Conservation (phyloP, 2,888 invertebrate genomes). For the Horisme vitalbata region DNA sequence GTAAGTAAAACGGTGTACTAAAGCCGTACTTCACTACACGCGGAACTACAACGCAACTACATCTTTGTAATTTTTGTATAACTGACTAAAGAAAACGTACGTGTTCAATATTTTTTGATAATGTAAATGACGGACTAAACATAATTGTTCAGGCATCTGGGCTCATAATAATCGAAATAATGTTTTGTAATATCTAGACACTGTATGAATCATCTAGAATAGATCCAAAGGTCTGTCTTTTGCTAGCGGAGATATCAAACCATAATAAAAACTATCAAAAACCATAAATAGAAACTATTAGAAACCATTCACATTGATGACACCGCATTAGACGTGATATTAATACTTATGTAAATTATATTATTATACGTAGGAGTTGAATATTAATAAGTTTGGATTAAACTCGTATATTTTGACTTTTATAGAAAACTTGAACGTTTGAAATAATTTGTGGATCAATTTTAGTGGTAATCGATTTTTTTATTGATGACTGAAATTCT, state of each 20-base stretch:
- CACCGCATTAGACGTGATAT: conserved; percentile 38
- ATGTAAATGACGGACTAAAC: no score
- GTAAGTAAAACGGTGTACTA: no score
- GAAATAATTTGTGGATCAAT: conserved; percentile 6
- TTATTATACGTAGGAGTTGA: conserved; percentile 16
- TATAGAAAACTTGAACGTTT: conserved; percentile 13
- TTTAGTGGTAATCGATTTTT: background rate
- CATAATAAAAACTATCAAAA: conserved; percentile 3
- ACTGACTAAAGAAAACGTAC: no score
- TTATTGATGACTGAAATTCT: background rate
- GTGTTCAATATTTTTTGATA: no score
- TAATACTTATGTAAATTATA: conserved; percentile 21
- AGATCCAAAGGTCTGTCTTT: no score
- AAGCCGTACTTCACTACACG: no score
- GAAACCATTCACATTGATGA: conserved; percentile 23
- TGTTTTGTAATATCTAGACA: no score
- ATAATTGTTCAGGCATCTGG: no score
- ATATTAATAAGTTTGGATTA: conserved; percentile 19
- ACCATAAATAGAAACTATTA: conserved; percentile 2
- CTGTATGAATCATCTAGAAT: no score
- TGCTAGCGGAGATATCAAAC: conserved; percentile 5
- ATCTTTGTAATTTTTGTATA: no score
- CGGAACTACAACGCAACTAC: no score
- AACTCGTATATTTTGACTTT: conserved; percentile 16
- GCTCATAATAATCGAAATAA: no score